phyloP scores from a whole-genome alignment of 2,797 vertebrate genomes.

The Crocodylus rhombifer region DNA sequence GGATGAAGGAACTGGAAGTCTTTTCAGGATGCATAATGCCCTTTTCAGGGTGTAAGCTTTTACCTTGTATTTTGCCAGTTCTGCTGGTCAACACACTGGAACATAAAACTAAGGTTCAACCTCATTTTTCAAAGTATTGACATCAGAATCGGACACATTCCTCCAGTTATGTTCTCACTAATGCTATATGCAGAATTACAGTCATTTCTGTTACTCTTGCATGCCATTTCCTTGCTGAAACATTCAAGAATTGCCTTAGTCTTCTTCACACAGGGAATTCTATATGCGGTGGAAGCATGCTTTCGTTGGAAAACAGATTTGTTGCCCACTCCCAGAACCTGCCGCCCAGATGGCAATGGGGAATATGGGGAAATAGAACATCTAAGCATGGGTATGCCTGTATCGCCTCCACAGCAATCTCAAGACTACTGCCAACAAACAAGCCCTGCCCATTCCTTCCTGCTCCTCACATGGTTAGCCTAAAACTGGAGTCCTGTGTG shows the following conservation, averaged over 20 bases:
- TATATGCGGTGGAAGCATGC: not conserved
- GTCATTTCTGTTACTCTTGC: fast-evolving
- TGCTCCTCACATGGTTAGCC: too few relatives aligned
- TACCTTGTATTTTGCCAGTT: not conserved
- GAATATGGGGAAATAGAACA: not conserved
- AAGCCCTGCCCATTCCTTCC: too few relatives aligned
- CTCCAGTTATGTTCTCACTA: too few relatives aligned
- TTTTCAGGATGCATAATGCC: not conserved
- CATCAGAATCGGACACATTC: too few relatives aligned
- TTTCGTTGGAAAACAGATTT: too few relatives aligned
- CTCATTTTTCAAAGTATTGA: not conserved
- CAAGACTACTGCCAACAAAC: too few relatives aligned
- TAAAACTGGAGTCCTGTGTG: too few relatives aligned
- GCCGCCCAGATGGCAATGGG: not conserved
- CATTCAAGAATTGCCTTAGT: not conserved
- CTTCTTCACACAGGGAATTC: not conserved
- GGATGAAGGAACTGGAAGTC: not conserved
- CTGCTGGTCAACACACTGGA: not conserved
- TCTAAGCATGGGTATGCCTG: not conserved
- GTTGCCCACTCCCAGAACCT: not conserved
- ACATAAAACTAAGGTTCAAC: not conserved
- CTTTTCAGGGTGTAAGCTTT: not conserved
- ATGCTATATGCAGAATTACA: not conserved
- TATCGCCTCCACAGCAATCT: too few relatives aligned
- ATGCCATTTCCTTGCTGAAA: not conserved